A percentile compares a stretch with the other conserved stretches of the same genome.
Conservation (phyloP, 2,888 invertebrate genomes). For the Aporophyla nigra region DNA sequence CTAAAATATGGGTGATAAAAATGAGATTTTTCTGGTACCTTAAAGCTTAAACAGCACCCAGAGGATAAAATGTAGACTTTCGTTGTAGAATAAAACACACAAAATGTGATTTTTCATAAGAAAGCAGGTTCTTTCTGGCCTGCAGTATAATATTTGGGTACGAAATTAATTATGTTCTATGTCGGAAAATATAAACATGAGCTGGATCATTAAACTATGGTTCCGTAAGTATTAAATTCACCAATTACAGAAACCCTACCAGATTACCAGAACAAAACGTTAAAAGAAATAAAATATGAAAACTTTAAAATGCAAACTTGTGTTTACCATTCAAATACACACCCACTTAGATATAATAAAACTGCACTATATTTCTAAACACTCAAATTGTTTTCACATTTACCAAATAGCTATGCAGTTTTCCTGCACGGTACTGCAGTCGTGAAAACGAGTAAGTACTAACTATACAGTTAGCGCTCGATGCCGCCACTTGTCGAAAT, state of each 20-base stretch:
- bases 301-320: conserved; percentile 19
- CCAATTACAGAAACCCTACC: background rate
- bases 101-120: no score
- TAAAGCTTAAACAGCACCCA: no score
- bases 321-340: conserved; percentile 27
- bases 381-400: conserved; percentile 28
- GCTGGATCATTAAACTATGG: background rate
- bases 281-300: conserved; percentile 22
- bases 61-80: no score
- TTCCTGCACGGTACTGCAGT: conserved; percentile 12
- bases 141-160: no score
- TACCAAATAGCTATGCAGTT: conserved; percentile 41
- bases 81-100: no score
- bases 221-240: conserved; percentile 12
- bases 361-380: conserved; percentile 32
- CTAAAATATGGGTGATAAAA: no score
- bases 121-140: no score
- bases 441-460: background rate
- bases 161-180: background rate
- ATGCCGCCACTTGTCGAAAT: background rate
- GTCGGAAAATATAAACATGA: background rate
- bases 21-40: no score
- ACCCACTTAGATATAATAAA: conserved; percentile 22
- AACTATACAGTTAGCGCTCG: conserved; percentile 4
- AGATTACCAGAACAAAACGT: background rate